phyloP scores from a whole-genome alignment of 2,797 vertebrate genomes.

The Cuniculus paca region DNA sequence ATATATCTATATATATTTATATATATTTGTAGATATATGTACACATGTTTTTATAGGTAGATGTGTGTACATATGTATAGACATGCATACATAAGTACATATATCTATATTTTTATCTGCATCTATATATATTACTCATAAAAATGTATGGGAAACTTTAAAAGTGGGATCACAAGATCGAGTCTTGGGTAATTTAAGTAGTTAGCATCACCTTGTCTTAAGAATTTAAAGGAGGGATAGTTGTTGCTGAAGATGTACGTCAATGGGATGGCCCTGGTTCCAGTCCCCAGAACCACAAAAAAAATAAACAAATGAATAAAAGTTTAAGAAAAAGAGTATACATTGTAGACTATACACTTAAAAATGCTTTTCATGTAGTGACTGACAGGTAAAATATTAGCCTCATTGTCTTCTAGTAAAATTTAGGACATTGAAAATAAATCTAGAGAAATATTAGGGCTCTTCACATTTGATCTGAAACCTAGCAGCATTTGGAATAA shows the following conservation, averaged over 20 bases:
- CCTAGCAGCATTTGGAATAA: slow-evolving; percentile 70
- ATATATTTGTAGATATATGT: not conserved
- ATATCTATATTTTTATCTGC: not conserved
- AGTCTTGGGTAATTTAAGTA: not conserved
- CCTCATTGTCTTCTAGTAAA: slow-evolving; percentile 56
- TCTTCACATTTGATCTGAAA: slow-evolving; percentile 74
- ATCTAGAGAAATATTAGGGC: slow-evolving; percentile 61
- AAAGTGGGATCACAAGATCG: not conserved
- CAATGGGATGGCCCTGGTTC: not conserved
- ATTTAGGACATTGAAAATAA: slow-evolving; percentile 69
- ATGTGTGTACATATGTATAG: not conserved
- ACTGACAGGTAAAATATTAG: slow-evolving; percentile 63
- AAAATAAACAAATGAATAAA: not conserved
- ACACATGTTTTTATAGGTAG: not conserved
- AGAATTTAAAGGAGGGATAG: not conserved
- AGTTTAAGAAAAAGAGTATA: not conserved
- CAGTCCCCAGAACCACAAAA: not conserved
- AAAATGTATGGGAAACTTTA: not conserved
- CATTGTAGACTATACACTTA: slow-evolving; percentile 1
- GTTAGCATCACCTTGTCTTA: not conserved
- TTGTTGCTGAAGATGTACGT: not conserved
- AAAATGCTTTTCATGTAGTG: not conserved
- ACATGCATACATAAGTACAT: not conserved
- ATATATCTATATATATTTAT: not conserved
- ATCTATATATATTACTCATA: not conserved